Percentiles rank a stretch among this genome's conserved stretches.
These are phyloP conservation scores for Syncerus caffer DNA, from an alignment of 2,797 vertebrate species.

Conservation along the genomic window DNA sequence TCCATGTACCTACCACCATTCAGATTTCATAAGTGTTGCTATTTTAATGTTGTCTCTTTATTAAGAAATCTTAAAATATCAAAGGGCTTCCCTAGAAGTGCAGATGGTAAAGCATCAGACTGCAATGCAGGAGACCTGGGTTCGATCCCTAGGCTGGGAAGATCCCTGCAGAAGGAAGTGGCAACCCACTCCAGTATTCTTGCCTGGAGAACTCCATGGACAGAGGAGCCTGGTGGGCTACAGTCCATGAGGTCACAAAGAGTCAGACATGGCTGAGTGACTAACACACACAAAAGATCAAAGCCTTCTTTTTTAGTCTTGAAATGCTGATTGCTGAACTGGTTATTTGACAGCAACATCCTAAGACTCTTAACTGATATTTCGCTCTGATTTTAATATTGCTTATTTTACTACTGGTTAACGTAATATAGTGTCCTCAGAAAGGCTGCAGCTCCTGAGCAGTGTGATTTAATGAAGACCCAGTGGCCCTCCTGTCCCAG, in stretches of 20 bases:
- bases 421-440: neutral
- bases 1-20: neutral
- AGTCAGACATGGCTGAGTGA: neutral
- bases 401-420: neutral
- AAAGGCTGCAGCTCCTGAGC: neutral
- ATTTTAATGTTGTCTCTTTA: constrained; percentile 29
- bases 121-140: neutral
- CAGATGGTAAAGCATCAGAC: neutral
- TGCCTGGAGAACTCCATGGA: neutral
- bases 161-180: neutral
- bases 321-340: neutral
- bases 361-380: neutral
- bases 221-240: neutral
- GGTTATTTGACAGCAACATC: neutral
- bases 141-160: neutral
- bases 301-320: neutral
- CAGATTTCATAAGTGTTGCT: neutral
- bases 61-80: constrained; percentile 22
- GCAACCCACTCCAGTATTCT: neutral
- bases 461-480: neutral
- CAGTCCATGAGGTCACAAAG: neutral
- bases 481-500: neutral
- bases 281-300: neutral
- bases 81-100: neutral
- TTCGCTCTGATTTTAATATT: neutral